Evolutionary conservation across 2,113 vertebrate species (phyloP).

Genomic region (Leucopsar rothschildi): DNA sequence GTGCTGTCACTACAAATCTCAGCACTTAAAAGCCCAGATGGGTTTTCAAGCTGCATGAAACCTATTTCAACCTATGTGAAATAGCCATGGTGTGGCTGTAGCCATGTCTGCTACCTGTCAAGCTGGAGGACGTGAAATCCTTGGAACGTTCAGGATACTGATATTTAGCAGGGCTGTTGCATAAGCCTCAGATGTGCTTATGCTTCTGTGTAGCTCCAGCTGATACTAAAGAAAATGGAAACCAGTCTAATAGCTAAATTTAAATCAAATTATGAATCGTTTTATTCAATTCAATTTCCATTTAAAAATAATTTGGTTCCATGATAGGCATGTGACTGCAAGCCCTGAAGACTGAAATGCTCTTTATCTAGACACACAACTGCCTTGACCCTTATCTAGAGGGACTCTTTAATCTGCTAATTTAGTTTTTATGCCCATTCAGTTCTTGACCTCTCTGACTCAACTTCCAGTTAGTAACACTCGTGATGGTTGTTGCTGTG

Average conservation of each 20-base stretch:
- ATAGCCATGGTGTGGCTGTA: not conserved
- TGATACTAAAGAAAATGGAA: constrained; percentile 10
- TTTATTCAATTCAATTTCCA: constrained; percentile 56
- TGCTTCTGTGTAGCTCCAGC: not conserved
- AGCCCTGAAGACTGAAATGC: constrained; percentile 41
- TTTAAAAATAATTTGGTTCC: constrained; percentile 51
- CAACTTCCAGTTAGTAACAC: constrained; percentile 33
- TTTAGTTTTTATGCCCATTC: constrained; percentile 39
- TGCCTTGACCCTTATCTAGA: constrained; percentile 48
- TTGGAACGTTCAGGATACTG: not conserved
- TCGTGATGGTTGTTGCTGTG: not conserved
- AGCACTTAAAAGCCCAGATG: not conserved
- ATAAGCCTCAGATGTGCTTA: not conserved
- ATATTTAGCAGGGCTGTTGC: not conserved
- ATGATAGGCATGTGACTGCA: constrained; percentile 13
- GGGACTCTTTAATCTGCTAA: constrained; percentile 47
- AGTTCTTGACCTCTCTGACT: constrained; percentile 52
- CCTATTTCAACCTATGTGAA: not conserved
- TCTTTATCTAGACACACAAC: constrained; percentile 16
- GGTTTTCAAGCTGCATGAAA: not conserved
- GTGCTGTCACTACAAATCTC: not conserved
- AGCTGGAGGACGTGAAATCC: not conserved
- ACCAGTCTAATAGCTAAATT: constrained; percentile 6
- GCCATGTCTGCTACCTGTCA: not conserved
- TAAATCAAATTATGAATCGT: constrained; percentile 36